These are phyloP conservation scores for Manduca sexta DNA, from an alignment of 1,140 invertebrate species.

Conservation along the genomic window DNA sequence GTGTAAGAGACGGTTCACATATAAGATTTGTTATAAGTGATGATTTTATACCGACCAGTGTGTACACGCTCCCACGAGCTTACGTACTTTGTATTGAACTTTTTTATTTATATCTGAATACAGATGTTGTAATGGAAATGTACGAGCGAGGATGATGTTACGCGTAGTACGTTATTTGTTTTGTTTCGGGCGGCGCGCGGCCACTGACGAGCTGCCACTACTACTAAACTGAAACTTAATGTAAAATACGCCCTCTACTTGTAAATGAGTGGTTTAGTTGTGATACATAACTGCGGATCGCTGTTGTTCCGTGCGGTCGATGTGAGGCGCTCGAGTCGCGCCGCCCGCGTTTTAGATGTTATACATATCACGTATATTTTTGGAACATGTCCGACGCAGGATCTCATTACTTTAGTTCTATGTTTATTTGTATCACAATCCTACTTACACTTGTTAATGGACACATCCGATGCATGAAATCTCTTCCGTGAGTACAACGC, in stretches of 20 bases:
- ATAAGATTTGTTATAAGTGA: slow-evolving; percentile 51
- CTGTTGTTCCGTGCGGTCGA: too few species aligned
- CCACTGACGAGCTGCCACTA: neutral
- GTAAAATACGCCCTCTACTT: too few species aligned
- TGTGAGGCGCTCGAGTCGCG: too few species aligned
- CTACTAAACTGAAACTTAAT: too few species aligned
- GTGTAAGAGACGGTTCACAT: slow-evolving; percentile 30
- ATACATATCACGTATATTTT: slow-evolving; percentile 32
- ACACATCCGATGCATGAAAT: neutral
- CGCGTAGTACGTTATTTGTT: neutral
- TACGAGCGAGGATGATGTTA: neutral
- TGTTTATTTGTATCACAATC: neutral
- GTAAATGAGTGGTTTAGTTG: too few species aligned
- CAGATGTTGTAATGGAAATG: neutral
- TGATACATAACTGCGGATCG: too few species aligned
- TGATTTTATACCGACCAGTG: slow-evolving; percentile 58
- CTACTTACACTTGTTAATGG: neutral
- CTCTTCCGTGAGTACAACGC: too few species aligned
- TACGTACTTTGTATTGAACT: slow-evolving; percentile 22
- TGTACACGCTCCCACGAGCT: slow-evolving; percentile 42
- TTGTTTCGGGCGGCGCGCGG: neutral
- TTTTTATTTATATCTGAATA: slow-evolving; percentile 5
- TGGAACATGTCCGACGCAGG: neutral
- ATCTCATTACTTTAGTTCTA: neutral
- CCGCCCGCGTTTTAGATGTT: slow-evolving; percentile 17